phyloP scores from a whole-genome alignment of 2,888 invertebrate species.

The Ligdia adustata region DNA sequence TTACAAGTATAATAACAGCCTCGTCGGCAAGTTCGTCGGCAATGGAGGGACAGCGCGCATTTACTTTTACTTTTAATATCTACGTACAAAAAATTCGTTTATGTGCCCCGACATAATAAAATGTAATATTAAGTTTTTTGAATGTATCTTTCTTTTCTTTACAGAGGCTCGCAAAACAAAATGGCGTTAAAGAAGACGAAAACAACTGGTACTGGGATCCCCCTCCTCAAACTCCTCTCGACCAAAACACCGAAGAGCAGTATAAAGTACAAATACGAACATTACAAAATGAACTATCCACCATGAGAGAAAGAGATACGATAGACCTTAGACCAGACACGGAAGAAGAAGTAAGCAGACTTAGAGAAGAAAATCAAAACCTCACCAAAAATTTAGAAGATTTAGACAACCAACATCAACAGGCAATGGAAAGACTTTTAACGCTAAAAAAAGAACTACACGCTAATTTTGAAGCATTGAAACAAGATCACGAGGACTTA shows the following conservation, averaged over 20 bases:
- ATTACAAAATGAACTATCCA: constrained; percentile 69
- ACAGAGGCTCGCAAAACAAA: constrained; percentile 70
- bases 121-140: neutral
- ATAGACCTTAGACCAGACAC: constrained; percentile 49
- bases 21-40: no score
- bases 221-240: constrained; percentile 51
- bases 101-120: no score
- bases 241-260: constrained; percentile 50
- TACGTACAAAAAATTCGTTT: no score
- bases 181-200: constrained; percentile 76
- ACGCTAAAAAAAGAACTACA: constrained; percentile 81
- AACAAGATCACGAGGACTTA: constrained; percentile 74
- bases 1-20: no score
- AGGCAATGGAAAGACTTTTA: constrained; percentile 85
- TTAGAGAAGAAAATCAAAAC: constrained; percentile 84
- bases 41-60: no score
- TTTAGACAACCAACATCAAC: constrained; percentile 89
- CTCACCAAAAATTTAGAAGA: constrained; percentile 86
- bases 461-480: constrained; percentile 75
- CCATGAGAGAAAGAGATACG: constrained; percentile 61
- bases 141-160: constrained; percentile 50
- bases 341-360: constrained; percentile 72
- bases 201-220: constrained; percentile 83
- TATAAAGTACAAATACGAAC: constrained; percentile 66
- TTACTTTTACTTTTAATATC: no score